Evolutionary conservation across 2,113 vertebrate genomes (phyloP), one percentile per base, ranked within the genome.

Genomic region (Trachemys scripta): DNA sequence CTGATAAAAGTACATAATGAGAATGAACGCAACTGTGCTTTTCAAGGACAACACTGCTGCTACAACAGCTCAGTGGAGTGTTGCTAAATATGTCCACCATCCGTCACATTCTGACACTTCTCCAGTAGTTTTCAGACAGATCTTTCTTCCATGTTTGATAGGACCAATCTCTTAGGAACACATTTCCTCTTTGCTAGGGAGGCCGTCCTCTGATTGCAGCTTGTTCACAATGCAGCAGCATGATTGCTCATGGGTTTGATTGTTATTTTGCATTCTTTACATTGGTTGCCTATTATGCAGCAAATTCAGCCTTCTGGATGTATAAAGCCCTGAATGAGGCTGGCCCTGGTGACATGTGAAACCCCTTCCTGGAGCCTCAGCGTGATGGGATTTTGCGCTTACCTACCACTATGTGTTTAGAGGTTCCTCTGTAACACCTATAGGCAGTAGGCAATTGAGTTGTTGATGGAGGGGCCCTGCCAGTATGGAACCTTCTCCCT

Each of bases 1-100:
- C 80, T 45, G 87, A 93, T 92, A 85, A 96, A 93, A 95, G 62
- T 96, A 88, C 92, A 92, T 93, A 84, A 94, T 90, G 85, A 85
- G 82, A 93, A 94, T 86, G 90, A 92, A 96, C 86, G 62, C 88
- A 82, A 95, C 84, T 80, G 96, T 0, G 10, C 89, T 96, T 90
- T 95, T 84, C 31, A 83, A 79, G 80, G 85, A 95, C 78, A 75
- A 53, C 72, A 50, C 19, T 96, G 72, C 29, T 62, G 51, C 51
- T 45, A 2, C 10, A 2, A 22, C 59, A 50, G 38, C 72, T 90
- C 91, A 96, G 31, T 2, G 2, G 90, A 90, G 12, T 85, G 51
- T 80, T 85, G 84, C 31, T 96, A 54, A 91, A 96, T 93, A 56
- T 1, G 25, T 86, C 38, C 53, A 72, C 42, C 0, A 25, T 76